These are phyloP conservation scores for Neopipo cinnamomea DNA, from an alignment of 2,113 vertebrate genomes.

Conservation along the genomic window DNA sequence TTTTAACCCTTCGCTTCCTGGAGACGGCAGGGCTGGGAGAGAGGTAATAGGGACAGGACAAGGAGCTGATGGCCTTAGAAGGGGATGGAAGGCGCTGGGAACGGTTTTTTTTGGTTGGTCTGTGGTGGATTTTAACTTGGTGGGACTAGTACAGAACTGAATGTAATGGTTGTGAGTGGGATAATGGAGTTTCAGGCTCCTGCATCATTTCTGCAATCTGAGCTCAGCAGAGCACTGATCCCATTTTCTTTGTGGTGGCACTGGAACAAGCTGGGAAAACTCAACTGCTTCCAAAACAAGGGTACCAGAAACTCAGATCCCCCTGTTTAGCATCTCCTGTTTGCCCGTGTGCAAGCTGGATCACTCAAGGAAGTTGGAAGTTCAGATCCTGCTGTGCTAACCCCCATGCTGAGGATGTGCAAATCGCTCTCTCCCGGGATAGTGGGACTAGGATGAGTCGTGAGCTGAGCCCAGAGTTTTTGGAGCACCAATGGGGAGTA, in stretches of 20 bases:
- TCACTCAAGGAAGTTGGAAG: neutral
- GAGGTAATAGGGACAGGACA: neutral
- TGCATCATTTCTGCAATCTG: neutral
- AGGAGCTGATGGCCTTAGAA: neutral
- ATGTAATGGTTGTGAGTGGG: neutral
- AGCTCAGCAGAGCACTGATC: neutral
- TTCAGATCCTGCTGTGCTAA: neutral
- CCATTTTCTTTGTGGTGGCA: neutral
- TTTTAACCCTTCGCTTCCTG: constrained; percentile 19
- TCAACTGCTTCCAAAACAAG: neutral
- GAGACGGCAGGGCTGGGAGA: neutral
- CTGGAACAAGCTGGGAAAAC: neutral
- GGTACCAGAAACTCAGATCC: neutral
- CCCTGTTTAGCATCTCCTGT: neutral
- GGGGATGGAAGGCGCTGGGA: neutral
- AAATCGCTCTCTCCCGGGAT: neutral
- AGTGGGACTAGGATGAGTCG: neutral
- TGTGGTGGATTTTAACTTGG: neutral
- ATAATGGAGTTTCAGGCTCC: neutral
- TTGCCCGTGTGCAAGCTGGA: neutral
- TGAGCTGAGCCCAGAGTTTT: neutral
- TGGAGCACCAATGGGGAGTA: neutral
- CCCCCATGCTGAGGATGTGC: neutral
- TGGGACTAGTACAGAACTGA: neutral
- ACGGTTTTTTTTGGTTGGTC: fast-evolving